These are phyloP conservation scores for Sebastes minor DNA, from an alignment of 2,797 vertebrate species.

Conservation along the genomic window DNA sequence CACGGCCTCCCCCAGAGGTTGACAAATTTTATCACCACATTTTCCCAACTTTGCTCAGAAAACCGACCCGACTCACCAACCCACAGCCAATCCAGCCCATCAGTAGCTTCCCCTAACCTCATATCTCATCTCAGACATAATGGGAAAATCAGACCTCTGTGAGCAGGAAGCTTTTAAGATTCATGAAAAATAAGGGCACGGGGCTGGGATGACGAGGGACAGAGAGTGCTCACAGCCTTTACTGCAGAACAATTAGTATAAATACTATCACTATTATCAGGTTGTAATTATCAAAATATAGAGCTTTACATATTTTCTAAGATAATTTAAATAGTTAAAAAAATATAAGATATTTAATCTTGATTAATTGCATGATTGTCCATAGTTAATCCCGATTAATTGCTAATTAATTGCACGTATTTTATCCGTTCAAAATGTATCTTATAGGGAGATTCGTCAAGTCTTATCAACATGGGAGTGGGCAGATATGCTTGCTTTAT, in stretches of 20 bases:
- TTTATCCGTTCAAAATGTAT: too few species aligned
- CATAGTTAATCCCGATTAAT: too few species aligned
- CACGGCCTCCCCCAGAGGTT: conserved; percentile 84
- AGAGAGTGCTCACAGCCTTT: conserved; percentile 23
- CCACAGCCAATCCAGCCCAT: conserved; percentile 47
- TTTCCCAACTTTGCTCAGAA: conserved; percentile 83
- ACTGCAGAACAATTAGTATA: conserved; percentile 8
- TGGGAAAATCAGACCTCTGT: conserved; percentile 74
- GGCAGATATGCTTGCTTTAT: too few species aligned
- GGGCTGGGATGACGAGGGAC: conserved; percentile 42
- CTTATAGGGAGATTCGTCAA: too few species aligned
- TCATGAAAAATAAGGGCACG: conserved; percentile 67
- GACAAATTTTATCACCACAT: conserved; percentile 88
- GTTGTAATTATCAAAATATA: conserved; percentile 18
- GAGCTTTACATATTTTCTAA: not conserved
- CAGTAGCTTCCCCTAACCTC: conserved; percentile 66
- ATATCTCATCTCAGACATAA: conserved; percentile 74
- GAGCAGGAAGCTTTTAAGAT: conserved; percentile 71
- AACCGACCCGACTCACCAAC: conserved; percentile 35
- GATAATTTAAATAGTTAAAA: not conserved
- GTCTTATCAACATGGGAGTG: too few species aligned
- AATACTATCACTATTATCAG: not conserved
- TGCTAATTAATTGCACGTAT: too few species aligned
- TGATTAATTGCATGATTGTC: too few species aligned
- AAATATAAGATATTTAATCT: not conserved